Evolutionary conservation across 37 sponge, comb jelly and placozoan genomes (phyloP).

Genomic region (Halisarca cf. caerulea): DNA sequence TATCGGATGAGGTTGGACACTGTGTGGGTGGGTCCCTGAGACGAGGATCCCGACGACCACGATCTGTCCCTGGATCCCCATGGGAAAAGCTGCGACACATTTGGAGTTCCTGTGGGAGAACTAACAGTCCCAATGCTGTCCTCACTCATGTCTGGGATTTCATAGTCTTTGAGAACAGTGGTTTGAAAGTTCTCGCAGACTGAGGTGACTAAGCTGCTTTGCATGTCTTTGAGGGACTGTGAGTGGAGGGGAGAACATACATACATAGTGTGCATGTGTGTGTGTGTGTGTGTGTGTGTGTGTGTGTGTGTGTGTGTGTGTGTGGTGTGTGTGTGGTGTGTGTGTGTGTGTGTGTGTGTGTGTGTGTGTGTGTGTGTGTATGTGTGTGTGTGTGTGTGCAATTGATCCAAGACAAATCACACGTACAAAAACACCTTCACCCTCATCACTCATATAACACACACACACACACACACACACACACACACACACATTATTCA

Average conservation of each 20-base stretch:
- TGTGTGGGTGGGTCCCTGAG: slow-evolving; percentile 5
- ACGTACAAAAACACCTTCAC: neutral
- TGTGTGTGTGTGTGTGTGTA: too few relatives aligned
- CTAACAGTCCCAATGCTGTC: slow-evolving; percentile 5
- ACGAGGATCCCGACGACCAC: slow-evolving; percentile 4
- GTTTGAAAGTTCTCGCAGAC: slow-evolving; percentile 63
- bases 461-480: slow-evolving; percentile 8
- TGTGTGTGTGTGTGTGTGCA: too few relatives aligned
- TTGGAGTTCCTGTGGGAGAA: neutral
- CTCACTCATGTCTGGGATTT: neutral
- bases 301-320: too few relatives aligned
- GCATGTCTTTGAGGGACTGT: slow-evolving; percentile 63
- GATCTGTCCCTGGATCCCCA: slow-evolving; percentile 4
- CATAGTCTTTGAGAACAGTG: slow-evolving; percentile 21
- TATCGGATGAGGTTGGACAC: neutral
- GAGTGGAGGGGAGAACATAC: neutral
- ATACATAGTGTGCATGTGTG: too few relatives aligned
- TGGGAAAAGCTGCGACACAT: slow-evolving; percentile 7
- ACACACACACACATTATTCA: slow-evolving; percentile 53
- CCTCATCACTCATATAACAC: slow-evolving; percentile 2
- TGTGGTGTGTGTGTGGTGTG: too few relatives aligned
- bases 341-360: too few relatives aligned
- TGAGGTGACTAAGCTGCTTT: slow-evolving; percentile 53
- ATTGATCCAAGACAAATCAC: too few relatives aligned
- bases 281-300: too few relatives aligned